phyloP scores from a whole-genome alignment of 1,140 invertebrate species.

The Heterodera schachtii region DNA sequence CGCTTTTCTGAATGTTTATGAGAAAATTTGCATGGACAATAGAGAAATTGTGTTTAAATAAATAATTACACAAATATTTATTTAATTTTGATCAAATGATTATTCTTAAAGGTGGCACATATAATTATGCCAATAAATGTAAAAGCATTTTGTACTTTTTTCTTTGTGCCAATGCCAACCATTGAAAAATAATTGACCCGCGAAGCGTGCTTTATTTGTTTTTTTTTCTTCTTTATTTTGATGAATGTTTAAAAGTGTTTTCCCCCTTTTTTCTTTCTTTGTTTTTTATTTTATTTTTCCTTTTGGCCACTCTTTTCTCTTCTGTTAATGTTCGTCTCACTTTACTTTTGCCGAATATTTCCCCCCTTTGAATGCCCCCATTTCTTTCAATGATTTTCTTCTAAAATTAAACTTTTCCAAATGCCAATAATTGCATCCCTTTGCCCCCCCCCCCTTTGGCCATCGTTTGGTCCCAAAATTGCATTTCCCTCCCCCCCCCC shows the following conservation, averaged over 20 bases:
- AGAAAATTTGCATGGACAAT: conserved; percentile 76
- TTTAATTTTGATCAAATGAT: neutral
- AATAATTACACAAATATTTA: no score
- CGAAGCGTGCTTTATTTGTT: no score
- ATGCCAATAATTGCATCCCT: no score
- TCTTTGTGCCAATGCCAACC: no score
- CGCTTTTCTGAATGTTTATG: conserved; percentile 82
- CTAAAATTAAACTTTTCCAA: neutral
- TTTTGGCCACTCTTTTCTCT: neutral
- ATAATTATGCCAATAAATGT: no score
- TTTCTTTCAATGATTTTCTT: neutral
- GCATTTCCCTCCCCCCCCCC: neutral
- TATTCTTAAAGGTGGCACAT: neutral
- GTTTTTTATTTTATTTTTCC: no score
- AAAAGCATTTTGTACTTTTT: no score
- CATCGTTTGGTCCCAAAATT: neutral
- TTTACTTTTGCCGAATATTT: neutral
- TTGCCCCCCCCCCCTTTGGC: neutral
- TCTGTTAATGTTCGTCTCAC: neutral
- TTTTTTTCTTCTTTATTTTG: no score
- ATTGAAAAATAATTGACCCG: no score
- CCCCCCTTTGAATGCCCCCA: no score
- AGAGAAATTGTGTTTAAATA: conserved; percentile 63
- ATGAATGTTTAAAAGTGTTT: neutral
- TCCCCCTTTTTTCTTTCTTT: neutral